Conservation (phyloP, 2,888 invertebrate genomes). For the Plutella xylostella region DNA sequence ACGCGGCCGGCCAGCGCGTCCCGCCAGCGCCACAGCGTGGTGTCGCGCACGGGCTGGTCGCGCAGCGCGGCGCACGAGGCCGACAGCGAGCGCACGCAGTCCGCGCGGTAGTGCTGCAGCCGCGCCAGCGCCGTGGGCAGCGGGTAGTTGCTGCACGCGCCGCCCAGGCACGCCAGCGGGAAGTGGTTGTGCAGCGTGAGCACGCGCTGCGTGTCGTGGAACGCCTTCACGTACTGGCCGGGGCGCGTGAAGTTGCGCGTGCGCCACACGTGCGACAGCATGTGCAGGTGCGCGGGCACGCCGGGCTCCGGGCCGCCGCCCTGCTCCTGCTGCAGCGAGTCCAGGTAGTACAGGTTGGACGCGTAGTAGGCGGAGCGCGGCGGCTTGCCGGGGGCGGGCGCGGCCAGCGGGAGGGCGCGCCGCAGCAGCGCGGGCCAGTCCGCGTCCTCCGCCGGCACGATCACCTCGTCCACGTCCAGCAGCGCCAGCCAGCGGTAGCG, state of each 20-base stretch:
- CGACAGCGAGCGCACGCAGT: constrained; percentile 89
- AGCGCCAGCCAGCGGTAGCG: constrained; percentile 91
- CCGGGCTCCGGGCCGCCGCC: constrained; percentile 82
- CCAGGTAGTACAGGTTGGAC: constrained; percentile 92
- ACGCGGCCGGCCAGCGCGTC: constrained; percentile 79
- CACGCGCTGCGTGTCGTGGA: constrained; percentile 91
- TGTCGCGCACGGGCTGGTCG: constrained; percentile 85
- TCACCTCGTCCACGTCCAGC: constrained; percentile 94
- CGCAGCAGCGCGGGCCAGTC: constrained; percentile 85
- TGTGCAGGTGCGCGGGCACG: constrained; percentile 90
- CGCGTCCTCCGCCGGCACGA: constrained; percentile 84
- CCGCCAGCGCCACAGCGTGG: constrained; percentile 90
- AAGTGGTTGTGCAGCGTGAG: constrained; percentile 93
- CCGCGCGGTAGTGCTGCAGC: constrained; percentile 93
- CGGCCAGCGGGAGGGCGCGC: constrained; percentile 74
- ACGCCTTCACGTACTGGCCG: constrained; percentile 93
- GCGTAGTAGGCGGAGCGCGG: constrained; percentile 87
- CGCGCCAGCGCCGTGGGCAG: constrained; percentile 87
- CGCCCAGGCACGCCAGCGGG: constrained; percentile 88
- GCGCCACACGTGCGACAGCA: constrained; percentile 92
- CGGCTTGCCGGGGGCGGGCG: constrained; percentile 59
- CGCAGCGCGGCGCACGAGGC: constrained; percentile 87
- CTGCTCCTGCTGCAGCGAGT: constrained; percentile 85
- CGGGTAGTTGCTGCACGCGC: constrained; percentile 85
- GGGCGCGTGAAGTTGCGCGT: constrained; percentile 93